phyloP scores from a whole-genome alignment of 2,113 vertebrate genomes.

The Circaetus cinerascens region DNA sequence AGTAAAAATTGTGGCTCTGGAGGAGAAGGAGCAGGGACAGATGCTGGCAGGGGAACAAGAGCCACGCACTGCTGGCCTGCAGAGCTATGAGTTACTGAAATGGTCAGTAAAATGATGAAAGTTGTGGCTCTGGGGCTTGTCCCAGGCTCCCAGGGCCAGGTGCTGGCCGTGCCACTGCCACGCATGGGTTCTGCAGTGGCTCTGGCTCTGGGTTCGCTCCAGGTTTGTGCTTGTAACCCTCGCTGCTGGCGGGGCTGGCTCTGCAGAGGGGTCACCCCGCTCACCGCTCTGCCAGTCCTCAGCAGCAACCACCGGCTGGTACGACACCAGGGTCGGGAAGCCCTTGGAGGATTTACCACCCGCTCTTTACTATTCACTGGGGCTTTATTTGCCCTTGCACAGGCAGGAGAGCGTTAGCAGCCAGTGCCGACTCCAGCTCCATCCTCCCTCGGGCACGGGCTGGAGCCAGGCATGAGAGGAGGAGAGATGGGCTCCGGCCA shows the following conservation, averaged over 20 bases:
- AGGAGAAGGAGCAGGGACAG: neutral
- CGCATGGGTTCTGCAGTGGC: fast-evolving
- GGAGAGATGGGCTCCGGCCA: neutral
- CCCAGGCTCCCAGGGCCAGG: neutral
- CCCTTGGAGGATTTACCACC: neutral
- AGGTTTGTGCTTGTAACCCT: neutral
- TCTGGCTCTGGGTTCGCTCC: neutral
- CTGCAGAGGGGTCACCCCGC: neutral
- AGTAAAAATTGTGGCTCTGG: neutral
- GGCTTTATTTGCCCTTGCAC: neutral
- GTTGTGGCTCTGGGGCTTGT: neutral
- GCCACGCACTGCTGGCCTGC: neutral
- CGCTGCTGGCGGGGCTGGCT: neutral
- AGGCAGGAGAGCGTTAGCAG: neutral
- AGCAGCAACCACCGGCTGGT: neutral
- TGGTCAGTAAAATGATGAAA: neutral
- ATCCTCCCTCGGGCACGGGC: fast-evolving
- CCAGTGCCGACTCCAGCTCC: neutral
- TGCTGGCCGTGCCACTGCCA: neutral
- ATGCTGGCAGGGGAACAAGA: neutral
- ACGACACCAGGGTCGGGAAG: neutral
- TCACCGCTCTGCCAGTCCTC: neutral
- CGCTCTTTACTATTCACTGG: neutral
- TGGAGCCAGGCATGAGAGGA: fast-evolving
- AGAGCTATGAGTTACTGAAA: neutral